Base-by-base conservation (phyloP, 2,113 vertebrate species). In the Paramisgurnus dabryanus region DNA sequence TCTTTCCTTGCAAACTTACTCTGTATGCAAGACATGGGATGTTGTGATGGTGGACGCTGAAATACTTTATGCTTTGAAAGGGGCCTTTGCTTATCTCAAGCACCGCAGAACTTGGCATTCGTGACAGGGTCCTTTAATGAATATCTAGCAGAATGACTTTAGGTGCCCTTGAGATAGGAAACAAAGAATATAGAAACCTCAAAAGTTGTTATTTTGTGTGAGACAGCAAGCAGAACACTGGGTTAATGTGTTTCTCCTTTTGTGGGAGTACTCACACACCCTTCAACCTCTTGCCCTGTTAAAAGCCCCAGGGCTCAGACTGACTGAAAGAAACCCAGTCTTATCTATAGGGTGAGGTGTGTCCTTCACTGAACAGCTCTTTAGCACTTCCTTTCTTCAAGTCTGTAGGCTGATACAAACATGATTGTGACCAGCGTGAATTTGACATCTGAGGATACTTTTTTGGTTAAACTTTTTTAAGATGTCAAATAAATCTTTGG, bases 311-410 rank as follows among this genome's bases (percentile, higher is more conserved):
- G 72, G 69, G 63, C 64, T 53, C 27, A 41, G 70, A 45, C 49
- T 58, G 18, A 58, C 63, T 70, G 15, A 60, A 77, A 73, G 78
- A 67, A 1, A 83, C 65, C 55, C 83, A 81, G 79, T 45, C 85
- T 90, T 90, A 90, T 90, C 91, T 84, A 9, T 76, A 83, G 53
- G 64, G 78, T 82, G 81, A 90, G 89, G 86, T 91, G 85, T 76
- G 85, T 86, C 86, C 39, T 69, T 65, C 50, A 69, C 49, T 53
- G 67, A 27, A 15, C 41, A 47, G 60, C 67, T 67, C 70, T 77
- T 82, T 55, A 67, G 63, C 71, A 76, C 64, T 63, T 67, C 80
- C 80, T 64, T 71, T n/a, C n/a, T 41, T 79, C 58, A 66, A 39
- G 55, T 7, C 17, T 58, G 7, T 7, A 34, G 55, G 55, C 53